A percentile compares a stretch with the other conserved stretches of the same genome.
These are phyloP conservation scores for Macrostomum lignano DNA, from an alignment of 1,140 invertebrate genomes.

Conservation along the genomic window DNA sequence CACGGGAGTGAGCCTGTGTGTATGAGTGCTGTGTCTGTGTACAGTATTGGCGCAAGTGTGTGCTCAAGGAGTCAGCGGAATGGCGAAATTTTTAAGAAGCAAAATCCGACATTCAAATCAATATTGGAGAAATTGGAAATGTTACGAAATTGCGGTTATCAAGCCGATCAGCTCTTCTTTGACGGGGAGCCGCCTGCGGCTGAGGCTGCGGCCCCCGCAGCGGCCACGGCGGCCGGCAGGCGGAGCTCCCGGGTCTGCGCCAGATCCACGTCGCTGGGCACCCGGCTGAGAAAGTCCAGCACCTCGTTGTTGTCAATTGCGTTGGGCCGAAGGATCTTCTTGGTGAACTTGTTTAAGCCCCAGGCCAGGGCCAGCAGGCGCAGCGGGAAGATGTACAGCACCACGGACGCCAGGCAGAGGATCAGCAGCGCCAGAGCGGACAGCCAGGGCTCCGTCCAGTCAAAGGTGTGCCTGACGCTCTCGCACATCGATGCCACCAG, in stretches of 20 bases:
- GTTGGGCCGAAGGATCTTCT: constrained; percentile 59
- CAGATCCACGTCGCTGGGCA: constrained; percentile 62
- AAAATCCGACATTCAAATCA: too few species aligned
- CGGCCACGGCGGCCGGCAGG: constrained; percentile 6
- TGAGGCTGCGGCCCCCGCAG: constrained; percentile 9
- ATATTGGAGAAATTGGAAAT: too few species aligned
- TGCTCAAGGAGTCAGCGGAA: too few species aligned
- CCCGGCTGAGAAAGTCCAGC: constrained; percentile 61
- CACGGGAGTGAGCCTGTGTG: too few species aligned
- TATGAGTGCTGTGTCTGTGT: too few species aligned
- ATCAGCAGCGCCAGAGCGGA: constrained; percentile 56
- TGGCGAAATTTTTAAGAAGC: too few species aligned
- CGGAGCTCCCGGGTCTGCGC: constrained; percentile 17
- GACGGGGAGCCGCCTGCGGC: constrained; percentile 6
- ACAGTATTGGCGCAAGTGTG: too few species aligned
- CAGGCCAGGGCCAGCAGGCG: constrained; percentile 62
- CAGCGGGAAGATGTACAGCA: constrained; percentile 57
- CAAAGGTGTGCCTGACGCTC: constrained; percentile 64
- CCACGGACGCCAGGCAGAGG: constrained; percentile 35
- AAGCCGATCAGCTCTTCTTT: too few species aligned
- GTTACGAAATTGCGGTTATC: too few species aligned
- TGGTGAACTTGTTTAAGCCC: constrained; percentile 60
- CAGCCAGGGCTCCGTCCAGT: constrained; percentile 71
- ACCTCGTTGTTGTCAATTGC: constrained; percentile 75
- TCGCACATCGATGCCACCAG: constrained; percentile 65